These are phyloP conservation scores for Eupeodes luniger DNA, from an alignment of 2,888 invertebrate species.

Conservation along the genomic window DNA sequence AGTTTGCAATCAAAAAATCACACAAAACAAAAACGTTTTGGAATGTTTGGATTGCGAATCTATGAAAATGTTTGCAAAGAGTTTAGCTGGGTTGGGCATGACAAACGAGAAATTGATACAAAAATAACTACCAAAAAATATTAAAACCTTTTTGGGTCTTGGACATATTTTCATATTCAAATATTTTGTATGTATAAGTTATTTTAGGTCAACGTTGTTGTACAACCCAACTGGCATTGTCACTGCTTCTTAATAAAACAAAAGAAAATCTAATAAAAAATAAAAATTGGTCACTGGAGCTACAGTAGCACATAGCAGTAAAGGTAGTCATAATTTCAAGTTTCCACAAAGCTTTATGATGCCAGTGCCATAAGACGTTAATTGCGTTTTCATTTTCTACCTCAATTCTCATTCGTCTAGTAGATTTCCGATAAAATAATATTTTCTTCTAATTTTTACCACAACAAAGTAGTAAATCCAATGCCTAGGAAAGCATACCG, in stretches of 20 bases:
- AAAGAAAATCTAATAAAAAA: not conserved
- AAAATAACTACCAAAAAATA: not conserved
- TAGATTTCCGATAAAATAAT: constrained; percentile 65
- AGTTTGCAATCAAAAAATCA: not conserved
- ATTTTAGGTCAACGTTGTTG: constrained; percentile 36
- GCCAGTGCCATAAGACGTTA: constrained; percentile 47
- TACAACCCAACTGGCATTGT: constrained; percentile 44
- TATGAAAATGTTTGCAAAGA: not conserved
- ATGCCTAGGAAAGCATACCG: not conserved
- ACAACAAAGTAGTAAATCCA: not conserved
- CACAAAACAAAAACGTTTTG: not conserved
- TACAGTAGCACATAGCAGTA: constrained; percentile 3
- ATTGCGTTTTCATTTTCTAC: constrained; percentile 55
- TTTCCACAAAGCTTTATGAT: constrained; percentile 10
- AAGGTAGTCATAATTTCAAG: constrained; percentile 11
- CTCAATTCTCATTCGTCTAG: constrained; percentile 46
- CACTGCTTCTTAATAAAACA: constrained; percentile 39
- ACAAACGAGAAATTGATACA: not conserved
- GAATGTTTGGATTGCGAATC: not conserved
- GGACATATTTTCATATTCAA: not conserved
- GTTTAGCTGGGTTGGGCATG: not conserved
- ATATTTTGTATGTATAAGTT: not conserved
- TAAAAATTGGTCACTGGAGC: constrained; percentile 71
- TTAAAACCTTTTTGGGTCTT: not conserved
- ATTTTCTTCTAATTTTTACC: constrained; percentile 14